phyloP scores from a whole-genome alignment of 92 coral and sea anemone genomes.

The Meandrina meandrites region DNA sequence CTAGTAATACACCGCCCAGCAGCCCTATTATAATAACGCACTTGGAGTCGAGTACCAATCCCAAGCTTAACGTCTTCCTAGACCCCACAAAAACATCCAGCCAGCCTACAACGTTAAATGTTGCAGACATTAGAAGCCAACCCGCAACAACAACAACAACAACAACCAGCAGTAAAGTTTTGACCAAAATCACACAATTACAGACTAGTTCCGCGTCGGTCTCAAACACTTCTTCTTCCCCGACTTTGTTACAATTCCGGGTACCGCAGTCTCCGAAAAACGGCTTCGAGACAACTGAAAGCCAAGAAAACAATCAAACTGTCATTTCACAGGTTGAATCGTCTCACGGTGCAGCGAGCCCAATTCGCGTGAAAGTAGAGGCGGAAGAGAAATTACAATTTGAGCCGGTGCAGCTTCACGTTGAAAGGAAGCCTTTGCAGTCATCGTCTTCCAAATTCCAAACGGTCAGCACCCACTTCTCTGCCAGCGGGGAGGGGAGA shows the following conservation, averaged over 20 bases:
- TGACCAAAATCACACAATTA: slow-evolving; percentile 44
- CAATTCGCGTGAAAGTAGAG: slow-evolving; percentile 46
- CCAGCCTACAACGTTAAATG: slow-evolving; percentile 42
- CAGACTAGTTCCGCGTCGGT: slow-evolving; percentile 35
- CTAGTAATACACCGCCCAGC: slow-evolving; percentile 26
- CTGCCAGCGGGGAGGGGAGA: not conserved
- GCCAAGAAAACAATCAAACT: slow-evolving; percentile 27
- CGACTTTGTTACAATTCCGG: not conserved
- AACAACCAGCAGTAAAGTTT: slow-evolving; percentile 26
- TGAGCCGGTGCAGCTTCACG: slow-evolving; percentile 39
- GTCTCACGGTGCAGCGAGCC: slow-evolving; percentile 30
- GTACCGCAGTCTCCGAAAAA: slow-evolving; percentile 25
- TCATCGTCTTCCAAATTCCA: slow-evolving; percentile 25
- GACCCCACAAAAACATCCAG: slow-evolving; percentile 32
- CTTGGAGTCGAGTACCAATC: slow-evolving; percentile 35
- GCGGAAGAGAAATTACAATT: slow-evolving; percentile 48
- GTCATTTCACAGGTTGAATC: slow-evolving; percentile 51
- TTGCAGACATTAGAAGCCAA: slow-evolving; percentile 46
- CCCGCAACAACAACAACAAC: slow-evolving; percentile 12
- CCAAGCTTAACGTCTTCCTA: slow-evolving; percentile 8
- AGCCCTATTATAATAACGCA: slow-evolving; percentile 14
- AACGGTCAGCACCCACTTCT: slow-evolving; percentile 7
- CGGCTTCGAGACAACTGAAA: slow-evolving; percentile 16
- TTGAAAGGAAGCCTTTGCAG: slow-evolving; percentile 33
- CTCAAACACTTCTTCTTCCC: slow-evolving; percentile 21